Evolutionary conservation across 2,888 invertebrate genomes (phyloP), one percentile per base, ranked within the genome.

Genomic region (Ypsolopha sequella): DNA sequence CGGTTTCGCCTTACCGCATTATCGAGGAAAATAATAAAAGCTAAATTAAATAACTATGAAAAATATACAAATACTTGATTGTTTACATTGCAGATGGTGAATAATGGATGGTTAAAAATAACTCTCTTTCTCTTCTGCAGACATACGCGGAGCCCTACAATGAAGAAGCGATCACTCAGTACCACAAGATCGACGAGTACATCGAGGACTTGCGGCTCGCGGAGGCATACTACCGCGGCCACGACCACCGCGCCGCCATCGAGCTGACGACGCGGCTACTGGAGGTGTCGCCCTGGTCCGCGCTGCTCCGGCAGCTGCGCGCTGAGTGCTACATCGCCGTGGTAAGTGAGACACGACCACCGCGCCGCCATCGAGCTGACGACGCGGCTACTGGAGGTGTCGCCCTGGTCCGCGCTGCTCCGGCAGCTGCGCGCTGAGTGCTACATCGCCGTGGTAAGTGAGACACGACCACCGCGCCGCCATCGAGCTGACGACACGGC

Each of bases 281-380:
- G 36, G 96, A 96, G 73, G 81, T 89, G 33, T 95, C 96, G 64
- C 97, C 98, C 1, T 99, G 98, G 98, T 91, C 96, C 45, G 88
- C 93, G 1, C 84, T 89, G 33, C 87, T 98, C 48, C 89, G 98
- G 35, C 94, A 97, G 75, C 89, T 95, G 44, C 82, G 99, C 39
- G 94, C 98, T 0, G 93, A 97, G 65, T 93, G 95, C 69, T 93
- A 96, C 68, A 91, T 95, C 56, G 91, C 89, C 10, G 72, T 86
- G 70, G 87, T 87, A 50, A 63, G 24, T 24, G 24, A 24, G 81
- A 6, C 70, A 69, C 0, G 89, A 92, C 66, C 85, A 81, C 71
- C 73, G 82, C 53, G 87, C 87, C 0, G 90, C 90, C 39, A 87
- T 88, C 1, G 86, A 84, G 43, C 69, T 79, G 1, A 72, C 77